phyloP scores from a whole-genome alignment of 2,113 vertebrate species.

The Seriola aureovittata region DNA sequence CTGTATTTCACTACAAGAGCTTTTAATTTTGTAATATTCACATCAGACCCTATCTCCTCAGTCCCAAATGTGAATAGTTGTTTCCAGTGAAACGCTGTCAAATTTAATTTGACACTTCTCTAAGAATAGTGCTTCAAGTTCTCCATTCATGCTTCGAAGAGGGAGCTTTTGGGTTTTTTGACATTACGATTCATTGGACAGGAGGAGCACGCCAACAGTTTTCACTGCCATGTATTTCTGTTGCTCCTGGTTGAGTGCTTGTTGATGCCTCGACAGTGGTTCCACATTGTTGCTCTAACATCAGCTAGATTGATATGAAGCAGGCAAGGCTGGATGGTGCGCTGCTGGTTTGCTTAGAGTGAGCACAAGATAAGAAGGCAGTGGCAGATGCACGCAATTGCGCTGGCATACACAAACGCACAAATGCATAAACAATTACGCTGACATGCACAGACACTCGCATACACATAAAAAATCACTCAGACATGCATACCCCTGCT shows the following conservation, averaged over 20 bases:
- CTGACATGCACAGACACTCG: not conserved
- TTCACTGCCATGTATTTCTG: conserved; percentile 36
- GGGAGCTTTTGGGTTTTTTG: conserved; percentile 5
- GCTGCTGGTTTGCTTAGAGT: conserved; percentile 49
- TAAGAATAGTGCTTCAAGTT: conserved; percentile 5
- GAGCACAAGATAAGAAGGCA: conserved; percentile 54
- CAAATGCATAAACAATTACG: conserved; percentile 51
- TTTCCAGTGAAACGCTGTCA: conserved; percentile 27
- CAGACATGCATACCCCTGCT: conserved; percentile 33
- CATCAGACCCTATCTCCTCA: conserved; percentile 8
- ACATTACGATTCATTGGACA: conserved; percentile 26
- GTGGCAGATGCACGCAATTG: conserved; percentile 54
- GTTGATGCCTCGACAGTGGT: conserved; percentile 51
- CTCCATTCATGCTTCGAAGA: conserved; percentile 23
- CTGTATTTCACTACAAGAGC: conserved; percentile 10
- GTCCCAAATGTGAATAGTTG: conserved; percentile 36
- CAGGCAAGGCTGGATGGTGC: conserved; percentile 29
- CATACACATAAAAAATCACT: conserved; percentile 30
- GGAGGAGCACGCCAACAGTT: conserved; percentile 29
- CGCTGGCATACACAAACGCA: conserved; percentile 13
- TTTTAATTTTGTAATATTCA: conserved; percentile 27
- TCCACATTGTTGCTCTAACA: conserved; percentile 64
- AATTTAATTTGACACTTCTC: conserved; percentile 41
- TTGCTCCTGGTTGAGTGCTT: conserved; percentile 48
- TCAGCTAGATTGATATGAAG: conserved; percentile 62